Evolutionary conservation across 2,797 vertebrate species (phyloP), one percentile per base, ranked within the genome.

Genomic region (Fistularia tabacaria): DNA sequence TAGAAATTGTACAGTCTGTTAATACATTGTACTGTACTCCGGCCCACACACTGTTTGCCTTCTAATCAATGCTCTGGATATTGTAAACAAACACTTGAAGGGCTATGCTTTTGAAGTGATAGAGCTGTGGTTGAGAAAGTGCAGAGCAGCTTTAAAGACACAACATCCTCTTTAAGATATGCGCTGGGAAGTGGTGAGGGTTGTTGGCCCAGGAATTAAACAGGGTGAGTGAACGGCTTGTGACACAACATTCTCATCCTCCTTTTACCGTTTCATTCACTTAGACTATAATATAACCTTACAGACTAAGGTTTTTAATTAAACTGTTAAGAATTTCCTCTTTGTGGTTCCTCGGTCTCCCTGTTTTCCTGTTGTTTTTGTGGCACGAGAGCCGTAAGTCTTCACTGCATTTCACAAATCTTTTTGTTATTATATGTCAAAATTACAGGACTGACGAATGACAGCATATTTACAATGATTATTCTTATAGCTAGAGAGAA

Each of bases 171-270:
- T 82, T 81, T 67, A 78, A 83, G 81, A 85, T 74, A 73, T 72
- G 79, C 43, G 73, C 60, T 79, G 85, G 80, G 79, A 88, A 87
- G 84, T 85, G 81, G 80, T 62, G 57, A 74, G 58, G 84, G 80
- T 80, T 81, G 79, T 82, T 79, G 76, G 70, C 83, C 82, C 77
- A 53, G 82, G 81, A 85, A 86, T 80, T 77, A 71, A 73, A 81
- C 37, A 74, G 82, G 87, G 88, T 90, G 84, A 90, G 37, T 89
- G 87, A 90, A 89, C 88, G 75, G 51, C 73, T 81, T 86, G 88
- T 85, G 83, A 80, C 71, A 77, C 72, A 88, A 85, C 83, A 82
- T 84, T 71, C 74, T 71, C 64, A 50, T 76, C 68, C 52, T 59
- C 70, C 66, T 66, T 71, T 63, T 75, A 79, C 77, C 79, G 79